These are phyloP conservation scores for Porites cylindrica DNA, from an alignment of 92 coral and sea anemone genomes.

Conservation along the genomic window DNA sequence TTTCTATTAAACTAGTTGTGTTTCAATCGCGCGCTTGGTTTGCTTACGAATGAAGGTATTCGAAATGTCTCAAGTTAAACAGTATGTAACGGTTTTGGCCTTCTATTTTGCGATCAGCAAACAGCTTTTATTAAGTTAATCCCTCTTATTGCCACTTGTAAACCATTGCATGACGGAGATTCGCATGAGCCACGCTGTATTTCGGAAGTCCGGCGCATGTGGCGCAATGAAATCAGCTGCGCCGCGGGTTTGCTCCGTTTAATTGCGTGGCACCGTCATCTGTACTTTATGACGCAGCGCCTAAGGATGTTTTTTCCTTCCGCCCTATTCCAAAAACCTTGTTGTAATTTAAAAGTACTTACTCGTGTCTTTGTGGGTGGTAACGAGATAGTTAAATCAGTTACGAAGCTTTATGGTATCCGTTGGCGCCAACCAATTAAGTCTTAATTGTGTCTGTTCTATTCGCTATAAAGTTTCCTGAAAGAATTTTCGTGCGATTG, in stretches of 20 bases:
- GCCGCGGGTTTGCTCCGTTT: conserved; percentile 33
- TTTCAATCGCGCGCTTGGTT: not conserved
- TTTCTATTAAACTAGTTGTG: conserved; percentile 15
- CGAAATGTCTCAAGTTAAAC: conserved; percentile 19
- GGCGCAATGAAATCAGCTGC: conserved; percentile 26
- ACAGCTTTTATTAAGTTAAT: conserved; percentile 42
- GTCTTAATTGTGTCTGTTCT: conserved; percentile 25
- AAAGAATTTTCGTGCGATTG: conserved; percentile 27
- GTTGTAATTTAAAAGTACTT: conserved; percentile 40
- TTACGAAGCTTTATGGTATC: conserved; percentile 38
- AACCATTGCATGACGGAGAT: conserved; percentile 40
- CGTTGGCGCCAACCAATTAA: conserved; percentile 41
- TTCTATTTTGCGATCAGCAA: conserved; percentile 39
- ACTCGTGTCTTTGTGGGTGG: conserved; percentile 49
- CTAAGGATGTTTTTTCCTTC: conserved; percentile 22
- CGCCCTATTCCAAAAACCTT: conserved; percentile 16
- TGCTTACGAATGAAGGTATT: conserved; percentile 4
- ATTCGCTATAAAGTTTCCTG: conserved; percentile 18
- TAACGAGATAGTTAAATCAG: conserved; percentile 19
- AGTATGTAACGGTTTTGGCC: conserved; percentile 27
- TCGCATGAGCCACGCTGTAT: conserved; percentile 28
- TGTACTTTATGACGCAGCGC: conserved; percentile 15
- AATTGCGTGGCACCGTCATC: conserved; percentile 9
- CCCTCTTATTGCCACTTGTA: conserved; percentile 57
- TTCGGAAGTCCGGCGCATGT: conserved; percentile 22